phyloP scores from a whole-genome alignment of 2,888 invertebrate species.

The Oscheius sp. region DNA sequence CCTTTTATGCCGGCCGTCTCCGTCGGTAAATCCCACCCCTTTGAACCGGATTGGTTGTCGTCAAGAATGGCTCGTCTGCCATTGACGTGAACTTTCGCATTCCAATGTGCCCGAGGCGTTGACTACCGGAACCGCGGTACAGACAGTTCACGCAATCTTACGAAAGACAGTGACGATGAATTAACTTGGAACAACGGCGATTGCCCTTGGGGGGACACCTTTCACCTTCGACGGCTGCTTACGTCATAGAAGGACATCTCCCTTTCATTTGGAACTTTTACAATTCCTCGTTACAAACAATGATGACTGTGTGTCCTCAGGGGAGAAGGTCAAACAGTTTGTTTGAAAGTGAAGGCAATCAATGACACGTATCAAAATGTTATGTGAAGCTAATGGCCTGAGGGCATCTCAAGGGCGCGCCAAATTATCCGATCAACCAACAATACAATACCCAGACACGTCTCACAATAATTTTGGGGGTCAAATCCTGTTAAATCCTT shows the following conservation, averaged over 20 bases:
- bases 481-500: no score
- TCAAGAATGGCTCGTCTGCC: conserved; percentile 24
- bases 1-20: conserved; percentile 15
- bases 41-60: conserved; percentile 17
- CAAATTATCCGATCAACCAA: conserved; percentile 1
- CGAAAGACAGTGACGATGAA: not conserved
- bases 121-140: not conserved
- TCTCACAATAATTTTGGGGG: no score
- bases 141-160: not conserved
- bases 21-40: conserved; percentile 23
- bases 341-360: not conserved
- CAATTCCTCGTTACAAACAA: not conserved
- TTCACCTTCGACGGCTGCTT: not conserved
- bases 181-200: not conserved
- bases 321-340: not conserved
- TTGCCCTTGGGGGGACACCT: not conserved
- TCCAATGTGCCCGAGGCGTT: not conserved
- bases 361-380: not conserved
- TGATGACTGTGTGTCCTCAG: not conserved
- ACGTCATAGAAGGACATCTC: not conserved
- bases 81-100: conserved; percentile 24
- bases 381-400: not conserved
- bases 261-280: not conserved
- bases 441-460: no score
- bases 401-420: not conserved